Evolutionary conservation across 2,888 invertebrate genomes (phyloP).

Genomic region (Cataglyphis albicans): DNA sequence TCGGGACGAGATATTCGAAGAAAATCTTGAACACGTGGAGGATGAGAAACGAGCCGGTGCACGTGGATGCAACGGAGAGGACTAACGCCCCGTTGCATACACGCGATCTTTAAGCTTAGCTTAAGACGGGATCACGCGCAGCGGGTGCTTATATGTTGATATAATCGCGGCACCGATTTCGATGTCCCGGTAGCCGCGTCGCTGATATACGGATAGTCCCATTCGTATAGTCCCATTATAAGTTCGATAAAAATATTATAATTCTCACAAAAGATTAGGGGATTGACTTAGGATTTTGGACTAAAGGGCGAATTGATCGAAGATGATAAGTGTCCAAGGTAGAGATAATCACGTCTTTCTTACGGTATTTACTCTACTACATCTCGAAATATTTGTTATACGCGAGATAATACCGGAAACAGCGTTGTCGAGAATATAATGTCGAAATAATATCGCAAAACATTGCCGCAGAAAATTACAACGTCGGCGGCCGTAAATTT

Average conservation of each 20-base stretch:
- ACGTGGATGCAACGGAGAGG: constrained; percentile 65
- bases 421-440: not conserved
- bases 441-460: constrained; percentile 3
- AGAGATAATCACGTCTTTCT: no score
- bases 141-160: constrained; percentile 80
- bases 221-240: constrained; percentile 59
- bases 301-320: not conserved
- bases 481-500: constrained; percentile 53
- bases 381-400: not conserved
- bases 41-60: constrained; percentile 52
- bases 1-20: constrained; percentile 28
- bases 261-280: constrained; percentile 50
- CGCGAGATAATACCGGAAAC: not conserved
- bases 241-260: constrained; percentile 67
- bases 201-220: constrained; percentile 58
- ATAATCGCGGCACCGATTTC: constrained; percentile 65
- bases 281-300: not conserved
- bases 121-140: constrained; percentile 76
- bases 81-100: constrained; percentile 47
- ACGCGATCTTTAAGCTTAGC: constrained; percentile 72
- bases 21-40: constrained; percentile 29
- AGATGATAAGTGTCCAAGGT: not conserved
- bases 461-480: constrained; percentile 55
- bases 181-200: constrained; percentile 50
- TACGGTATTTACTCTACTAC: not conserved